Percentiles rank a stretch among this genome's conserved stretches.
Conservation (phyloP, 2,113 vertebrate species). For the Catharus bicknelli region DNA sequence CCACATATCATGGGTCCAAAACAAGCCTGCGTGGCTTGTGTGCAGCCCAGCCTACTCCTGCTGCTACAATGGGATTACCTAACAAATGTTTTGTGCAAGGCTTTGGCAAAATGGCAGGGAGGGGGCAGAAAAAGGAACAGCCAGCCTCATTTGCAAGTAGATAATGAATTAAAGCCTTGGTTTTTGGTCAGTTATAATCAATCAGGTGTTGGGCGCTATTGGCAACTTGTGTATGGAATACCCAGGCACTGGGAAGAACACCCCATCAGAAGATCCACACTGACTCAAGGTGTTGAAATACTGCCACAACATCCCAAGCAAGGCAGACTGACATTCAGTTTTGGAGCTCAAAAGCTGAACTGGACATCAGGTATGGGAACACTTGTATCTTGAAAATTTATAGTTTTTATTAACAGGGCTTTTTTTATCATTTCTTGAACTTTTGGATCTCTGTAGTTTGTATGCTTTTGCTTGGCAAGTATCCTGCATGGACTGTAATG, state of each 20-base stretch:
- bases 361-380: not conserved
- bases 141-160: not conserved
- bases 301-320: not conserved
- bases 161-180: not conserved
- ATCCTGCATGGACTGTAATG: not conserved
- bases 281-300: not conserved
- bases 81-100: not conserved
- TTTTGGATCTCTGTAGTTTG: not conserved
- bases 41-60: not conserved
- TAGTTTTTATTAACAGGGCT: fast-evolving
- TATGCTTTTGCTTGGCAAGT: not conserved
- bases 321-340: not conserved
- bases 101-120: not conserved
- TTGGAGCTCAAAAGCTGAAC: not conserved
- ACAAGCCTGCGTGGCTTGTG: not conserved
- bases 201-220: not conserved
- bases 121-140: not conserved
- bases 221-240: not conserved
- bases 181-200: not conserved
- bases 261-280: not conserved
- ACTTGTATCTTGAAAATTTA: not conserved
- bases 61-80: not conserved
- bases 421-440: not conserved
- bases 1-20: not conserved
- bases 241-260: not conserved